Conservation (phyloP, 1,140 invertebrate species). For the Grapholita molesta region DNA sequence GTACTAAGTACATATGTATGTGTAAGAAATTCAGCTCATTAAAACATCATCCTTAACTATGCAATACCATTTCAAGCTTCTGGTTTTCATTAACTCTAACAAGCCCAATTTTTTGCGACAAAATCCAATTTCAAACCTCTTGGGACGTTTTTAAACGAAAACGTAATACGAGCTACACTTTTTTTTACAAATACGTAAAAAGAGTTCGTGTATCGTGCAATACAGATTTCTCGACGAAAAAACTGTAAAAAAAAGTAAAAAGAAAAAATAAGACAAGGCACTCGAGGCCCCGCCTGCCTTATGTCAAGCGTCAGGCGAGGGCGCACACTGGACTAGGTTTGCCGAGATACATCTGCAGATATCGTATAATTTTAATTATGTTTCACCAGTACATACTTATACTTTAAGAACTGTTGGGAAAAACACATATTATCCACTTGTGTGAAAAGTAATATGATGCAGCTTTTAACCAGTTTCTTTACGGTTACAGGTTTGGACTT, state of each 20-base stretch:
- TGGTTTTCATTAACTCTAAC: slow-evolving; percentile 15
- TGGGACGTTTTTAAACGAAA: neutral
- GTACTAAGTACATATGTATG: too few species aligned
- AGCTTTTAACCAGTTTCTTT: too few species aligned
- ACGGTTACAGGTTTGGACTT: too few species aligned
- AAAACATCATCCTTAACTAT: neutral
- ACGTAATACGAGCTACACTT: slow-evolving; percentile 19
- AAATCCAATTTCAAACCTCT: slow-evolving; percentile 7
- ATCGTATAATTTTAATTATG: neutral
- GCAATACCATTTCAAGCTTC: neutral
- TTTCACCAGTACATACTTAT: too few species aligned
- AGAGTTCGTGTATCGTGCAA: slow-evolving; percentile 50
- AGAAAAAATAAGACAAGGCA: slow-evolving; percentile 33
- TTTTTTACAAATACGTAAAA: slow-evolving; percentile 34
- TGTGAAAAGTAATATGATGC: too few species aligned
- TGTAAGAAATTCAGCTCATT: neutral
- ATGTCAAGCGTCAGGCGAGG: slow-evolving; percentile 32
- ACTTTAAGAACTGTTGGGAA: too few species aligned
- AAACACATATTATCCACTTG: too few species aligned
- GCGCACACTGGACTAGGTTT: slow-evolving; percentile 21
- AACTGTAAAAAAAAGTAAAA: slow-evolving; percentile 35
- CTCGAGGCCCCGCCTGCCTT: slow-evolving; percentile 37
- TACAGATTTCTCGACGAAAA: slow-evolving; percentile 55
- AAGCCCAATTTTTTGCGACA: neutral
- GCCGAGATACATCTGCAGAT: slow-evolving; percentile 24